Conservation (phyloP, 2,797 vertebrate species). For the Hylomyscus alleni region DNA sequence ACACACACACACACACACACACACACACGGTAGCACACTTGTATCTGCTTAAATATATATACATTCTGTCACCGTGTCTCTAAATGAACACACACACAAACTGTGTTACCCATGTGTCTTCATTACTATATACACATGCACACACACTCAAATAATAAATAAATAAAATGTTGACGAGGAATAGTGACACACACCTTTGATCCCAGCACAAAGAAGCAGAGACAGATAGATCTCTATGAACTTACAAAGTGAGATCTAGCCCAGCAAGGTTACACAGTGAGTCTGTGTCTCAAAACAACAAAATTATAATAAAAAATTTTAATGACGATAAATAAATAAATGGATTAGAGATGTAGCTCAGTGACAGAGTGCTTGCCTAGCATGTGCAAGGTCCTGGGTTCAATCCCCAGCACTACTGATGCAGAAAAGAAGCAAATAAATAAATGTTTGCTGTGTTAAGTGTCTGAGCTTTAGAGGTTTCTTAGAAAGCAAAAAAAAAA, state of each 20-base stretch:
- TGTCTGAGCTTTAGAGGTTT: neutral
- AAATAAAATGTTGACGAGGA: neutral
- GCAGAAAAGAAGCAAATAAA: neutral
- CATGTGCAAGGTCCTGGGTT: neutral
- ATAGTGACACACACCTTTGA: neutral
- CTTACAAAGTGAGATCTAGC: neutral
- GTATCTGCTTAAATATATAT: too few species aligned
- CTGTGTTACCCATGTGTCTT: neutral
- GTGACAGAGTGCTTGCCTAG: neutral
- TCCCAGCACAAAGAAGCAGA: neutral
- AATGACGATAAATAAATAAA: neutral
- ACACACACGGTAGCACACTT: too few species aligned
- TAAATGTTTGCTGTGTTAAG: neutral
- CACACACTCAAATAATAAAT: neutral
- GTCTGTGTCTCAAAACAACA: neutral
- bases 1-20: too few species aligned
- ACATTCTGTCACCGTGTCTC: neutral
- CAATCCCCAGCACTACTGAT: neutral
- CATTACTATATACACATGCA: neutral
- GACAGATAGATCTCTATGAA: neutral
- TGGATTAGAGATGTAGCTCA: neutral
- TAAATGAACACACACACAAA: neutral
- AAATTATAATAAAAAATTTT: neutral
- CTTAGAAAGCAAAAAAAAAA: neutral
- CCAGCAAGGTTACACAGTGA: neutral